Percentiles rank a stretch among this genome's conserved stretches.
These are phyloP conservation scores for Caenorhabditis sp. DNA, from an alignment of 2,888 invertebrate genomes.

Conservation along the genomic window DNA sequence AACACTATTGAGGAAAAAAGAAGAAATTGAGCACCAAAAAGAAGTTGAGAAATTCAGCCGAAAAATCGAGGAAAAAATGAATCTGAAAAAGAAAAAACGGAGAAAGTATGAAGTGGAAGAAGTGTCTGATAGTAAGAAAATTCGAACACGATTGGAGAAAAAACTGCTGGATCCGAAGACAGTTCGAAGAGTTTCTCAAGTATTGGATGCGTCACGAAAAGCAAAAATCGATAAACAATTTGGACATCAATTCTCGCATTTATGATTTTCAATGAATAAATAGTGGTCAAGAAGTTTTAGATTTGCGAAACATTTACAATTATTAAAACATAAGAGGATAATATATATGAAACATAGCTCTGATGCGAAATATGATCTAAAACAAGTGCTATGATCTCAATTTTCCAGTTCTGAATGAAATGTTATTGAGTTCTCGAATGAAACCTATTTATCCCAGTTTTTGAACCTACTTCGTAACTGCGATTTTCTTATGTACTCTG, in stretches of 20 bases:
- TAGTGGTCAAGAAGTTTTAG: too few species aligned
- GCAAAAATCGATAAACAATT: slow-evolving; percentile 48
- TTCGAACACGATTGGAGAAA: slow-evolving; percentile 43
- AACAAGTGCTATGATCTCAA: too few species aligned
- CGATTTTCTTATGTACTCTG: too few species aligned
- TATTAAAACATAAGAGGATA: too few species aligned
- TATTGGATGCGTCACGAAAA: slow-evolving; percentile 52
- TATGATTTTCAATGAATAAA: too few species aligned
- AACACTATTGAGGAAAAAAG: background rate
- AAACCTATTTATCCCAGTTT: too few species aligned
- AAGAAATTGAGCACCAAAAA: background rate
- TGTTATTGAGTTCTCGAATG: too few species aligned
- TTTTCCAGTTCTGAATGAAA: too few species aligned
- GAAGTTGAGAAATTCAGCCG: background rate
- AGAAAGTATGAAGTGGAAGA: slow-evolving; percentile 29
- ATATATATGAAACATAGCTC: too few species aligned
- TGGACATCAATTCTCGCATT: slow-evolving; percentile 48
- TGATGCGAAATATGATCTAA: too few species aligned
- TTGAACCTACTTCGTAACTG: too few species aligned
- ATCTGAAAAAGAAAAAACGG: slow-evolving; percentile 22
- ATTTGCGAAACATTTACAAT: too few species aligned
- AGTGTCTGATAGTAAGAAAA: slow-evolving; percentile 34
- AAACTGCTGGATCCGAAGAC: slow-evolving; percentile 63
- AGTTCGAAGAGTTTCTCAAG: slow-evolving; percentile 59
- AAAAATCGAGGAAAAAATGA: slow-evolving; percentile 2